phyloP scores from a whole-genome alignment of 2,113 vertebrate genomes.

The Sinocyclocheilus grahami region DNA sequence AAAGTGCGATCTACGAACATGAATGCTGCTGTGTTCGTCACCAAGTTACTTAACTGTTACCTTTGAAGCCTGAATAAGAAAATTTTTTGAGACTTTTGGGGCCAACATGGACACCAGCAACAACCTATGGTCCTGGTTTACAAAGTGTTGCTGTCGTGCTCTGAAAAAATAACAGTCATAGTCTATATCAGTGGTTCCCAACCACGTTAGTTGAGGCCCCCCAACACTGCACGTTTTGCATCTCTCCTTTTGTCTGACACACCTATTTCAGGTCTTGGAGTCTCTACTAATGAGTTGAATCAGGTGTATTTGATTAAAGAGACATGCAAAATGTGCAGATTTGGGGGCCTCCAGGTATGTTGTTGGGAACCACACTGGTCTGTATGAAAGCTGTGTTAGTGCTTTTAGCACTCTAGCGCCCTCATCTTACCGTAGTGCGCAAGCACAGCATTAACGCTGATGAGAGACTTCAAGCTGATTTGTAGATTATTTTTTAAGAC shows the following conservation, averaged over 20 bases:
- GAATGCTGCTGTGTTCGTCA: neutral
- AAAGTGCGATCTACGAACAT: neutral
- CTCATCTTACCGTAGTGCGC: neutral
- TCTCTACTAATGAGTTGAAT: too few species aligned
- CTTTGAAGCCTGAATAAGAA: neutral
- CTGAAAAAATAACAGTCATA: neutral
- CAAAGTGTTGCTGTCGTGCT: neutral
- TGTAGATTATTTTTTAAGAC: neutral
- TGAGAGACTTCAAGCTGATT: neutral
- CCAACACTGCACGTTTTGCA: too few species aligned
- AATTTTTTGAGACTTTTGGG: neutral
- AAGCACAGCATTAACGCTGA: neutral
- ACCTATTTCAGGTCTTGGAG: too few species aligned
- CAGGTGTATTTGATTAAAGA: too few species aligned
- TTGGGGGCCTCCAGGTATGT: too few species aligned
- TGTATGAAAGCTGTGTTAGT: neutral
- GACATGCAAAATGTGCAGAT: too few species aligned
- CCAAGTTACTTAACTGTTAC: neutral
- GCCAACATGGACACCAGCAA: neutral
- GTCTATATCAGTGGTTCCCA: too few species aligned
- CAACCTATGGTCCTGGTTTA: neutral
- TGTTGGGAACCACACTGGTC: neutral
- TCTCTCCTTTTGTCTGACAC: too few species aligned
- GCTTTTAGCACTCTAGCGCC: conserved; percentile 9
- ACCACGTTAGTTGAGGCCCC: too few species aligned